Evolutionary conservation across 2,797 vertebrate genomes (phyloP), one percentile per base, ranked within the genome.

Genomic region (Crotalus adamanteus): DNA sequence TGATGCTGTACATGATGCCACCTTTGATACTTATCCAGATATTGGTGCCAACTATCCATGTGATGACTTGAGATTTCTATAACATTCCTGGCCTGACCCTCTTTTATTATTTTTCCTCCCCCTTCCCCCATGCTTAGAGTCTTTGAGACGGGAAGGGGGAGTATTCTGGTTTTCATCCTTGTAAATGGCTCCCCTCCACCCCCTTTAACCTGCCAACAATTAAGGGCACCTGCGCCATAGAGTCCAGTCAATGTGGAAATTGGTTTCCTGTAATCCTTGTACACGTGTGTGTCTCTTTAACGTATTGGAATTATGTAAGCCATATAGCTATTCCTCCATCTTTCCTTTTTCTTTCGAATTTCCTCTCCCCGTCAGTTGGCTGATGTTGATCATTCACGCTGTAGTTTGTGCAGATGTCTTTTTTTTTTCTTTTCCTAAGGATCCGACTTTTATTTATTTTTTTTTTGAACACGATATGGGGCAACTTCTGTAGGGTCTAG

Each of bases 251-350:
- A 94, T 95, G 95, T 96, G 88, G 94, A 94, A 93, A 83, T 69
- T 86, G 88, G 86, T 85, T 93, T 91, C 93, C 63, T 95, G 94
- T 96, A 93, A 93, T 94, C 91, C 94, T 83, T 94, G 93, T 96
- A 91, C 88, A 93, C 87, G 94, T 94, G 93, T 95, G 91, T 94
- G 47, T 95, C 89, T 92, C 61, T 87, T 18, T 93, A 93, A 88
- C 90, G 92, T 95, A 95, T 94, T 86, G 93, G 90, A 95, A 93
- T 95, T 95, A 93, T 94, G 92, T 94, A 96, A 96, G 91, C 95
- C 95, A 95, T 95, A 94, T 16, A 91, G 20, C 90, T 94, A 90
- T 73, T 92, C 90, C 92, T 91, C 73, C 22, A 92, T 91, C 55
- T 93, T 94, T 93, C 90, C 86, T 63, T 86, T 57, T 94, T 2